These are phyloP conservation scores for Ips typographus DNA, from an alignment of 1,140 invertebrate species.

Conservation along the genomic window DNA sequence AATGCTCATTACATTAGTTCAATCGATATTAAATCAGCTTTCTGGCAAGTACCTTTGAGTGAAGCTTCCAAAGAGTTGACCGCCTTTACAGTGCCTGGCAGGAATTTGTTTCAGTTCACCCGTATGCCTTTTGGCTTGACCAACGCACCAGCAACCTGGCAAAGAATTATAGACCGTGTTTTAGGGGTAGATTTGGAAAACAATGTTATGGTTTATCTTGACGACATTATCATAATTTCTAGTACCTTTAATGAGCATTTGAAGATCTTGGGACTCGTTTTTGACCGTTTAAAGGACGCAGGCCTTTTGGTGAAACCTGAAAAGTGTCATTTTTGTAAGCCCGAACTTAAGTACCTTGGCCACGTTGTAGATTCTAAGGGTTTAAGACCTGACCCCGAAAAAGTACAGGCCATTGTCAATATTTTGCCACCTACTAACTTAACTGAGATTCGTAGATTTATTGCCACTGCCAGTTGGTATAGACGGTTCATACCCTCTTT, in stretches of 20 bases:
- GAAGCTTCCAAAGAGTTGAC: slow-evolving; percentile 51
- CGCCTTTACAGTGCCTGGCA: slow-evolving; percentile 49
- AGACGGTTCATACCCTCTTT: slow-evolving; percentile 53
- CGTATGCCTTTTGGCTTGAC: slow-evolving; percentile 43
- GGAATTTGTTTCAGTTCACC: slow-evolving; percentile 47
- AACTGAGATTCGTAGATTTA: slow-evolving; percentile 46
- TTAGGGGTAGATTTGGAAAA: slow-evolving; percentile 32
- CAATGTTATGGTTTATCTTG: slow-evolving; percentile 34
- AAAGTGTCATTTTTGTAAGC: slow-evolving; percentile 38
- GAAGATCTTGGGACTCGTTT: neutral
- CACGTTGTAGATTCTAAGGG: slow-evolving; percentile 33
- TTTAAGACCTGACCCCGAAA: slow-evolving; percentile 36
- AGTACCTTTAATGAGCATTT: slow-evolving; percentile 20
- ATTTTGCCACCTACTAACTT: slow-evolving; percentile 38
- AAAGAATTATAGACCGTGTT: slow-evolving; percentile 39
- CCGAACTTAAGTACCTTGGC: slow-evolving; percentile 43
- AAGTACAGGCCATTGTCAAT: slow-evolving; percentile 44
- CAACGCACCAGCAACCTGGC: slow-evolving; percentile 40
- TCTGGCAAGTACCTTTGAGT: neutral
- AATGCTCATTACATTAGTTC: no score
- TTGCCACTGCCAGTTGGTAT: slow-evolving; percentile 54
- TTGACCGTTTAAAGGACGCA: slow-evolving; percentile 17
- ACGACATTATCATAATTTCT: neutral
- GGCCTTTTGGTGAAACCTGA: slow-evolving; percentile 13
- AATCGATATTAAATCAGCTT: no score